Conservation (phyloP, 2,888 invertebrate genomes). For the Scaptomyza reducta region DNA sequence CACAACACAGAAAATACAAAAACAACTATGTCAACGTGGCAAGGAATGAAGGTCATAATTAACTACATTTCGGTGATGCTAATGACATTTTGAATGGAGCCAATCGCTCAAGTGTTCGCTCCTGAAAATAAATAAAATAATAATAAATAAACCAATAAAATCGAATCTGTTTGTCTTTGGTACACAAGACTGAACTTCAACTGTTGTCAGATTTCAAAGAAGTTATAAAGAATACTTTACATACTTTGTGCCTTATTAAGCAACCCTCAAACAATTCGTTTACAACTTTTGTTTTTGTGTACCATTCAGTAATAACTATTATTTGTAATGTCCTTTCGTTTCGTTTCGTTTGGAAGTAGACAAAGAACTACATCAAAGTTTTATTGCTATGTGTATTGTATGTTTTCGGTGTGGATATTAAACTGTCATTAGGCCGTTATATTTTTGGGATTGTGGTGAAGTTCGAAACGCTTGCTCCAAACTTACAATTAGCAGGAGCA, state of each 20-base stretch:
- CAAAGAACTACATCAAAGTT: conserved; percentile 10
- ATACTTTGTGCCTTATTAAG: background rate
- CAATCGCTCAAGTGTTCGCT: background rate
- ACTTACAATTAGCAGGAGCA: conserved; percentile 48
- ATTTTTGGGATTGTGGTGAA: background rate
- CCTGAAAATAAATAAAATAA: background rate
- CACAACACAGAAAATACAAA: conserved; percentile 7
- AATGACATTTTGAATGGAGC: conserved; percentile 21
- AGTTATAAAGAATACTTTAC: background rate
- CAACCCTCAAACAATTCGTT: background rate
- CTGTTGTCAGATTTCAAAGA: background rate
- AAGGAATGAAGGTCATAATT: conserved; percentile 22
- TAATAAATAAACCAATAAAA: conserved; percentile 2
- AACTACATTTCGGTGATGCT: conserved; percentile 26
- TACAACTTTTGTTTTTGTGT: background rate
- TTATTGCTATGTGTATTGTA: conserved; percentile 33
- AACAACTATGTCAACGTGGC: conserved; percentile 33
- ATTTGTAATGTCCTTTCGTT: background rate
- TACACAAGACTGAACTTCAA: background rate
- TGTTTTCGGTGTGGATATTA: conserved; percentile 33
- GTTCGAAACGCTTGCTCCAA: background rate
- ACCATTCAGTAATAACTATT: background rate
- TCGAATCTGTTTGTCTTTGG: background rate
- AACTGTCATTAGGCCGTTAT: conserved; percentile 45
- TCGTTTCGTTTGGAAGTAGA: background rate